Percentiles rank a stretch among this genome's conserved stretches.
Conservation (phyloP, 2,797 vertebrate species). For the Sebastes wilsoni region DNA sequence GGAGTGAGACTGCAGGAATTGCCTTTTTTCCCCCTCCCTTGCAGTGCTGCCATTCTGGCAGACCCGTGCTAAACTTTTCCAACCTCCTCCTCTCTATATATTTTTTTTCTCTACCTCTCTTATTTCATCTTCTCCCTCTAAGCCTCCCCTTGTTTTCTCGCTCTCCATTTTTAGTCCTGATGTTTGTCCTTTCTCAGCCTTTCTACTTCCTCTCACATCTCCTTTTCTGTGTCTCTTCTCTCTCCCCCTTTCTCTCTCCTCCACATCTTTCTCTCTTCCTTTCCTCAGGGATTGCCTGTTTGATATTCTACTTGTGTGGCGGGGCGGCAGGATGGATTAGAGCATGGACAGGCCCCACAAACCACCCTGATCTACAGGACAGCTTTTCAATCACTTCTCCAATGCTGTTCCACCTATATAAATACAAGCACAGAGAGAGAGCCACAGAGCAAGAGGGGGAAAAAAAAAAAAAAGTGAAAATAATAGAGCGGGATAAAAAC, state of each 20-base stretch:
- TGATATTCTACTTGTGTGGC: slow-evolving; percentile 86
- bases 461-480: slow-evolving; percentile 14
- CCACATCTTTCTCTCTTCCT: slow-evolving; percentile 62
- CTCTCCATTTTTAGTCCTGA: slow-evolving; percentile 38
- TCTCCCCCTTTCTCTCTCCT: slow-evolving; percentile 21
- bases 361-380: slow-evolving; percentile 84
- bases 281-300: slow-evolving; percentile 86
- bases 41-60: slow-evolving; percentile 24
- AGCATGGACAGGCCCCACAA: slow-evolving; percentile 88
- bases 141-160: slow-evolving; percentile 30
- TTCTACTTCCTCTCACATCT: slow-evolving; percentile 31
- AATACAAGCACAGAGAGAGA: slow-evolving; percentile 71
- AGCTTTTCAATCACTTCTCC: slow-evolving; percentile 87
- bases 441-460: slow-evolving; percentile 24
- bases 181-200: slow-evolving; percentile 51
- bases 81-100: slow-evolving; percentile 8
- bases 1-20: slow-evolving; percentile 89
- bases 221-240: slow-evolving; percentile 25
- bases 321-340: slow-evolving; percentile 87
- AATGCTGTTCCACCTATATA: slow-evolving; percentile 85
- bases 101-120: neutral
- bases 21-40: slow-evolving; percentile 73
- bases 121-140: slow-evolving; percentile 25
- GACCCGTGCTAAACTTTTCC: slow-evolving; percentile 37
- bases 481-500: slow-evolving; percentile 59